These are phyloP conservation scores for Andricus quercusramuli DNA, from an alignment of 2,888 invertebrate genomes.

Conservation along the genomic window DNA sequence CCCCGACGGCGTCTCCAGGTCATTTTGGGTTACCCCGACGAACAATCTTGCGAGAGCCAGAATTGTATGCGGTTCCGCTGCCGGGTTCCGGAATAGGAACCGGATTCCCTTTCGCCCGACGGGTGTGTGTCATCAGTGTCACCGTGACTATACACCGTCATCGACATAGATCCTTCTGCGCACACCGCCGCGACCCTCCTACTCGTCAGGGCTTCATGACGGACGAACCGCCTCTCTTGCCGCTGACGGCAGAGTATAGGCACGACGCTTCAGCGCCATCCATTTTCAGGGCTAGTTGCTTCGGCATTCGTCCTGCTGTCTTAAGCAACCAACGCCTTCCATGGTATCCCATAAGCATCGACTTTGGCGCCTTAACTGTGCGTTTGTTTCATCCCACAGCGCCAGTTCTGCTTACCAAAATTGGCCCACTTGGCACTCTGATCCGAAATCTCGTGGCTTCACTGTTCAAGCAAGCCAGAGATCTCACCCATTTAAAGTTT, in stretches of 20 bases:
- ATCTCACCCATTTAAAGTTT: conserved; percentile 74
- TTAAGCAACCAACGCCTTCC: conserved; percentile 67
- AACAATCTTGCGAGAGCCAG: too few relatives aligned
- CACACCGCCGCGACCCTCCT: conserved; percentile 81
- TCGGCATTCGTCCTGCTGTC: conserved; percentile 85
- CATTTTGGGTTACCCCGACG: too few relatives aligned
- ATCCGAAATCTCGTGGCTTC: conserved; percentile 72
- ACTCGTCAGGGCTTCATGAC: conserved; percentile 82
- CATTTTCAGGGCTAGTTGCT: conserved; percentile 84
- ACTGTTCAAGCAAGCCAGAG: conserved; percentile 80
- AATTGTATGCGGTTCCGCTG: too few relatives aligned
- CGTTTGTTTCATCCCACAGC: conserved; percentile 83
- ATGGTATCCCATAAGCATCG: conserved; percentile 34
- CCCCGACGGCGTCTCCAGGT: too few relatives aligned
- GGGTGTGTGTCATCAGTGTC: too few relatives aligned
- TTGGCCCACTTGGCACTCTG: conserved; percentile 85
- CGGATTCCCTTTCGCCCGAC: too few relatives aligned
- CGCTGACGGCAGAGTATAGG: too few relatives aligned
- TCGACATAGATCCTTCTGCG: too few relatives aligned
- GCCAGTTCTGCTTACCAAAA: conserved; percentile 90
- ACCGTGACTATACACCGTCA: too few relatives aligned
- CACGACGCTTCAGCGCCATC: conserved; percentile 82
- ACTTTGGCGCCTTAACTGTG: too few relatives aligned
- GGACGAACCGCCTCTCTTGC: too few relatives aligned
- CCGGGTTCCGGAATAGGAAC: too few relatives aligned